Evolutionary conservation across 2,888 invertebrate genomes (phyloP).

Genomic region (Catocala nupta): DNA sequence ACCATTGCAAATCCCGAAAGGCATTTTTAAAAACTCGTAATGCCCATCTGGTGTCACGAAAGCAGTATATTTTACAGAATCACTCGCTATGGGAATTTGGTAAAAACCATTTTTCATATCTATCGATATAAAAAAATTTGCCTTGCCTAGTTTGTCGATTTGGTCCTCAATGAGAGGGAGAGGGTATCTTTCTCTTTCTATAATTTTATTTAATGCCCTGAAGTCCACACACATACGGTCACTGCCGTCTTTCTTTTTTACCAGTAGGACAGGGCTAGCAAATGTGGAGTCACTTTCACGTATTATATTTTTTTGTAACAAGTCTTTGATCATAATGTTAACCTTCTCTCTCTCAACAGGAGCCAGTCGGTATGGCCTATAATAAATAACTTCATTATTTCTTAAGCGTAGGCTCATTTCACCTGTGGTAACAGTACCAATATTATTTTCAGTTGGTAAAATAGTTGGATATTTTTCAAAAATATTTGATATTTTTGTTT

Average conservation of each 20-base stretch:
- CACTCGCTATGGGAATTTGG: slow-evolving; percentile 2
- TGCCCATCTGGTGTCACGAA: slow-evolving; percentile 40
- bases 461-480: slow-evolving; percentile 2
- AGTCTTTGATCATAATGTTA: neutral
- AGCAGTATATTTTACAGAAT: slow-evolving; percentile 40
- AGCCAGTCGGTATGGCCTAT: slow-evolving; percentile 10
- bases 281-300: neutral
- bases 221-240: slow-evolving; percentile 9
- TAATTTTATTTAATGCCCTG: slow-evolving; percentile 10
- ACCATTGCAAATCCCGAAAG: slow-evolving; percentile 45
- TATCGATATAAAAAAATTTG: slow-evolving; percentile 15
- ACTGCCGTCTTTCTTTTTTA: slow-evolving; percentile 9
- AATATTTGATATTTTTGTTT: slow-evolving; percentile 1
- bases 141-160: slow-evolving; percentile 12
- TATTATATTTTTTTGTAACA: slow-evolving; percentile 1
- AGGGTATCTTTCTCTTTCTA: slow-evolving; percentile 13
- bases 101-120: slow-evolving; percentile 24
- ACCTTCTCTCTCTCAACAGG: slow-evolving; percentile 12
- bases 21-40: slow-evolving; percentile 42
- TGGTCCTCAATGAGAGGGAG: slow-evolving; percentile 16
- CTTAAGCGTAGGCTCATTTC: slow-evolving; percentile 5
- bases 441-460: neutral
- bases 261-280: slow-evolving; percentile 1
- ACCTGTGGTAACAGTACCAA: slow-evolving; percentile 6
- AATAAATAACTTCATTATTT: slow-evolving; percentile 3